These are phyloP conservation scores for Hydrozoanthus gracilis DNA, from an alignment of 92 coral and sea anemone genomes.

Conservation along the genomic window DNA sequence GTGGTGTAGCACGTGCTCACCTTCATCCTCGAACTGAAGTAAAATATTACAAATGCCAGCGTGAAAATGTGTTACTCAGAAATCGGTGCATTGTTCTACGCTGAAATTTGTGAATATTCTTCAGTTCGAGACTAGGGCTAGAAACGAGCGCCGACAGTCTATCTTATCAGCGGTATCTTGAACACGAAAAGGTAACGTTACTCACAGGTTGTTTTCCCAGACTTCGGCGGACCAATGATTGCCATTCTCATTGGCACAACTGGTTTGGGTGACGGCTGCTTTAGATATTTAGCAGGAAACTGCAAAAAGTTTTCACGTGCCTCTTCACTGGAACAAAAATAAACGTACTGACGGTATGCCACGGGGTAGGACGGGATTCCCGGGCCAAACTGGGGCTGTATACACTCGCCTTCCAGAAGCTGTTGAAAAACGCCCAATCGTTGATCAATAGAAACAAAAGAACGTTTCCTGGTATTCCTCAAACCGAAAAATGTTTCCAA, in stretches of 20 bases:
- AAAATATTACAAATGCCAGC: too few relatives aligned
- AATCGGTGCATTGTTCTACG: too few relatives aligned
- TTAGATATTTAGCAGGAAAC: constrained; percentile 87
- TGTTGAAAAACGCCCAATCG: constrained; percentile 30
- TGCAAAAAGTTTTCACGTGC: constrained; percentile 82
- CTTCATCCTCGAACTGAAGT: too few relatives aligned
- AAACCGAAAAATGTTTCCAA: neutral
- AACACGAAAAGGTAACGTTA: neutral
- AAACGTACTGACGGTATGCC: constrained; percentile 87
- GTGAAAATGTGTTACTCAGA: too few relatives aligned
- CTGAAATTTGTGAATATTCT: too few relatives aligned
- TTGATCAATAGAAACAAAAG: neutral
- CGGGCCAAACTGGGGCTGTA: constrained; percentile 83
- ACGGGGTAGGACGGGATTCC: constrained; percentile 79
- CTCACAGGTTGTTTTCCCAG: constrained; percentile 96
- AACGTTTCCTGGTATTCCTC: neutral
- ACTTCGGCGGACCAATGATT: constrained; percentile 97
- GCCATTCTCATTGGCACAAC: constrained; percentile 95
- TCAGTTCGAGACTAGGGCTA: too few relatives aligned
- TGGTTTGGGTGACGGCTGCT: constrained; percentile 97
- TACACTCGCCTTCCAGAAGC: constrained; percentile 94
- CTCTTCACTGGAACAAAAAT: constrained; percentile 88
- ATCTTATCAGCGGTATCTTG: too few relatives aligned
- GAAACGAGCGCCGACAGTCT: too few relatives aligned
- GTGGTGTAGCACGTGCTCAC: too few relatives aligned